These are phyloP conservation scores for Spongilla lacustris DNA, from an alignment of 37 sponge, comb jelly and placozoan genomes.

Conservation along the genomic window DNA sequence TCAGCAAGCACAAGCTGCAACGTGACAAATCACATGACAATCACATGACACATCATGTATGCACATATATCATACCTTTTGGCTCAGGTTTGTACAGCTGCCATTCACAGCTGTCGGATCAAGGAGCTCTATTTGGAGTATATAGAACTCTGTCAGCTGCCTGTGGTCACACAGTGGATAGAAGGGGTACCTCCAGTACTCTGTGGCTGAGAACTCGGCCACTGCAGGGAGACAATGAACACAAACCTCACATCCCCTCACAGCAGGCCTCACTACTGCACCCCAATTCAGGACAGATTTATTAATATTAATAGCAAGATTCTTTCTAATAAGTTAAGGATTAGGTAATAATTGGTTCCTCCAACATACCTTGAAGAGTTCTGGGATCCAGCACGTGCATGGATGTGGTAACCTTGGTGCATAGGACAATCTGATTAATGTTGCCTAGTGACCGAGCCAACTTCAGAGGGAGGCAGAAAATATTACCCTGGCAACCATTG, in stretches of 20 bases:
- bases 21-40: conserved; percentile 18
- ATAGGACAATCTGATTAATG: conserved; percentile 80
- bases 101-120: neutral
- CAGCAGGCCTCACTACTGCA: too few relatives aligned
- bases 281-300: too few relatives aligned
- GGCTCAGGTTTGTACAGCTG: conserved; percentile 9
- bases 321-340: too few relatives aligned
- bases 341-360: too few relatives aligned
- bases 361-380: conserved; percentile 83
- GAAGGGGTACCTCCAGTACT: conserved; percentile 89
- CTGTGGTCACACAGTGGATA: conserved; percentile 65
- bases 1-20: conserved; percentile 80
- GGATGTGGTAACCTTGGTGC: conserved; percentile 64
- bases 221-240: conserved; percentile 24
- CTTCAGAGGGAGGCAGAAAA: conserved; percentile 84
- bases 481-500: conserved; percentile 62
- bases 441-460: conserved; percentile 84
- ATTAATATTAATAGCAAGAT: too few relatives aligned
- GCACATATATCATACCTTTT: conserved; percentile 36
- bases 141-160: conserved; percentile 87
- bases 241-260: too few relatives aligned
- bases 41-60: neutral
- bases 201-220: conserved; percentile 60
- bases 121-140: conserved; percentile 80
- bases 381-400: conserved; percentile 87